Evolutionary conservation across 2,113 vertebrate species (phyloP).

Genomic region (Mustelus asterias): DNA sequence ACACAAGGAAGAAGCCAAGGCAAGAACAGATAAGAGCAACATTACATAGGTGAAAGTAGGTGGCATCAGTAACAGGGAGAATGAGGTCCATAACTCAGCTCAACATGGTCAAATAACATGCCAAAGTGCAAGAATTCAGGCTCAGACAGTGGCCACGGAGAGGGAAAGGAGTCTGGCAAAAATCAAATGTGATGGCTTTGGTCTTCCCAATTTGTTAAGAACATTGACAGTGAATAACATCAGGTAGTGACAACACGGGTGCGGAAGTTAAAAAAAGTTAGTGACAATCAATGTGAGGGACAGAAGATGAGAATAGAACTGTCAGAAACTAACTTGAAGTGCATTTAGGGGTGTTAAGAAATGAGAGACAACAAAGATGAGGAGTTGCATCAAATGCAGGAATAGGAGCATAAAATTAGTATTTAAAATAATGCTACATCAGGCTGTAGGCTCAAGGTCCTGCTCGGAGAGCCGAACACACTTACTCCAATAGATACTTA

Average conservation of each 20-base stretch:
- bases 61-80: not conserved
- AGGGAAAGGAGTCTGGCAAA: not conserved
- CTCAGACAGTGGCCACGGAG: not conserved
- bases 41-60: not conserved
- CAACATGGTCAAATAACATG: not conserved
- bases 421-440: not conserved
- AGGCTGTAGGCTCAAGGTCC: not conserved
- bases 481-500: not conserved
- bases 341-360: not conserved
- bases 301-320: not conserved
- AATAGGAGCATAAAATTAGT: not conserved
- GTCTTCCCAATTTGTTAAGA: not conserved
- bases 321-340: not conserved
- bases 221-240: not conserved
- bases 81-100: not conserved
- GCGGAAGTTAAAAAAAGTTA: not conserved
- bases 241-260: not conserved
- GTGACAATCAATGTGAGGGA: not conserved
- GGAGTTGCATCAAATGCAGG: not conserved
- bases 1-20: not conserved
- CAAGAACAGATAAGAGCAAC: not conserved
- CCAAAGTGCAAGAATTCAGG: not conserved
- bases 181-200: not conserved
- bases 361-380: not conserved
- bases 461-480: not conserved